phyloP scores from a whole-genome alignment of 1,140 invertebrate genomes.

The Danaus plexippus region DNA sequence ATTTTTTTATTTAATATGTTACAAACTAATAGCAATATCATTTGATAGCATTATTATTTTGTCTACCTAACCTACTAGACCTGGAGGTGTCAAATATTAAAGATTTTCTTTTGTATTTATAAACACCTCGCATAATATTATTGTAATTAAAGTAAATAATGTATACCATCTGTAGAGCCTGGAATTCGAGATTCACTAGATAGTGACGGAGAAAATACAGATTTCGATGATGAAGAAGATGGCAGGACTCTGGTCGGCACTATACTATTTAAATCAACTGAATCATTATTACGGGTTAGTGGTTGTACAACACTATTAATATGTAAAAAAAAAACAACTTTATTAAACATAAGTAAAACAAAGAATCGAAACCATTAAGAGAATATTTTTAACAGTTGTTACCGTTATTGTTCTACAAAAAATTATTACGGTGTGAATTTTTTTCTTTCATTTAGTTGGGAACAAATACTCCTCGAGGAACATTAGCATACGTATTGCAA shows the following conservation, averaged over 20 bases:
- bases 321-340: too few species aligned
- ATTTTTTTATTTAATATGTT: too few species aligned
- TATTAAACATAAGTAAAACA: too few species aligned
- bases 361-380: too few species aligned
- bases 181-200: constrained; percentile 45
- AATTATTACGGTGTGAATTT: constrained; percentile 5
- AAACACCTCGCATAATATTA: too few species aligned
- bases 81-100: too few species aligned
- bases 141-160: too few species aligned
- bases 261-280: constrained; percentile 56
- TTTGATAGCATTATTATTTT: too few species aligned
- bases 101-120: too few species aligned
- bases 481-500: constrained; percentile 91
- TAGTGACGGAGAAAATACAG: constrained; percentile 38
- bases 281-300: constrained; percentile 54
- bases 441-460: constrained; percentile 76
- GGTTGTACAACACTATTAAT: background rate
- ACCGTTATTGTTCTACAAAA: constrained; percentile 4
- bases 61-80: too few species aligned
- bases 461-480: constrained; percentile 86
- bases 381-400: too few species aligned
- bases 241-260: constrained; percentile 55
- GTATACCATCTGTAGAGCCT: constrained; percentile 18
- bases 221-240: constrained; percentile 61
- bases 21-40: too few species aligned